Base-by-base conservation (phyloP, 2,113 vertebrate genomes). In the Nycticebus coucang region DNA sequence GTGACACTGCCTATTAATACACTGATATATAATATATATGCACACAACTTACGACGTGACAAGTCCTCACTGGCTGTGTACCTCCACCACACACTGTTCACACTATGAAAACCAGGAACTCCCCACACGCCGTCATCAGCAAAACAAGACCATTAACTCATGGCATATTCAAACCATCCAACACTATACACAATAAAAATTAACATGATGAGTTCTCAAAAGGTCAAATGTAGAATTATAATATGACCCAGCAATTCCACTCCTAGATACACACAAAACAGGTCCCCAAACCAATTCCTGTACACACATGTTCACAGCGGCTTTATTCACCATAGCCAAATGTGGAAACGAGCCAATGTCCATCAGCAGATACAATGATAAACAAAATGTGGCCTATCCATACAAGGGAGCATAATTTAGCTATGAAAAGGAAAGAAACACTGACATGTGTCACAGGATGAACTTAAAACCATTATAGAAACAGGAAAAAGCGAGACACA, bases 381-480 rank as follows among this genome's bases (percentile, higher is more conserved):
- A 64, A 66, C 62, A 83, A 64, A 57, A 57, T 4, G 8, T 69
- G 66, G 33, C 26, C 64, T 22, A 35, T 17, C 50, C 13, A 18
- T 4, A 18, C 45, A 33, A 7, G 22, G 4, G 68, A 21, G n/a
- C 4, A 12, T 13, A 1, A 28, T 26, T 7, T n/a, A 21, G 18
- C 50, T 35, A 28, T 7, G 13, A 19, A 14, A 11, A 87, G 24
- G n/a, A 37, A 28, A 12, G 14, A 69, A n/a, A 14, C 26, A 19
- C 84, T 72, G 68, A 21, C 3, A 55, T 13, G 11, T 0, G 1
- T 10, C 11, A 19, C 15, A 6, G 24, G 1, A 3, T 3, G 24
- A 11, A 13, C 84, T 87, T 19, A 17, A 21, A 87, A 72, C 7
- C 15, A 59, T 7, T 12, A 55, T 17, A 5, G 8, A 30, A 57